Evolutionary conservation across 1,140 invertebrate species (phyloP), one percentile per base, ranked within the genome.

Genomic region (Sinella curviseta): DNA sequence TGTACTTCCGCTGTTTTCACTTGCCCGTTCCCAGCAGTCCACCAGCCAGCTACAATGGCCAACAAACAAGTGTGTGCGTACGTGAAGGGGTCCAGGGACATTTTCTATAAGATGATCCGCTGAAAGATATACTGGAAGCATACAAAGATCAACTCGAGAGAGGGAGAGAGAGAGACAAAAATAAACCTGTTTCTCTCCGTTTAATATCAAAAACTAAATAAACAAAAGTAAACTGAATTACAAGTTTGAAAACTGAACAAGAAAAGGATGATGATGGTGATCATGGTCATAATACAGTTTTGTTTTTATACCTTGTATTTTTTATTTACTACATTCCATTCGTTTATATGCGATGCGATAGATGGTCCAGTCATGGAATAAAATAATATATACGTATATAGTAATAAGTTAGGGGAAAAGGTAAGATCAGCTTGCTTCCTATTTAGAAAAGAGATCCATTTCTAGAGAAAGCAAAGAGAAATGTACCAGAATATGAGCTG

Each of bases 151-250:
- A n/a, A n/a, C n/a, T n/a, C n/a, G n/a, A n/a, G n/a, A n/a, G n/a
- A n/a, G n/a, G n/a, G n/a, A n/a, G n/a, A n/a, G 65, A 65, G 57
- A n/a, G 4, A 65, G 24, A 65, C 8, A 65, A 26, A n/a, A 65
- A 65, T n/a, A 26, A 65, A 14, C 57, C 26, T 65, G 24, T 20
- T 20, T 48, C 20, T 48, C 24, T 60, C 57, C 8, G 65, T 33
- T 70, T 30, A 70, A 4, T 70, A 70, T 70, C 28, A 17, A 70
- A 70, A 70, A 70, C 65, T 70, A 70, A 70, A 70, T 70, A 70
- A 70, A 70, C 65, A 70, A 70, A 70, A 70, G 65, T n/a, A 70
- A 70, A 70, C 65, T 70, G 65, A 70, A 70, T 70, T 70, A 70
- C 65, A 70, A 33, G 3, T 33, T 70, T 33, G 12, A 33, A 70